Conservation (phyloP, 2,888 invertebrate genomes). For the Campaea margaritaria region DNA sequence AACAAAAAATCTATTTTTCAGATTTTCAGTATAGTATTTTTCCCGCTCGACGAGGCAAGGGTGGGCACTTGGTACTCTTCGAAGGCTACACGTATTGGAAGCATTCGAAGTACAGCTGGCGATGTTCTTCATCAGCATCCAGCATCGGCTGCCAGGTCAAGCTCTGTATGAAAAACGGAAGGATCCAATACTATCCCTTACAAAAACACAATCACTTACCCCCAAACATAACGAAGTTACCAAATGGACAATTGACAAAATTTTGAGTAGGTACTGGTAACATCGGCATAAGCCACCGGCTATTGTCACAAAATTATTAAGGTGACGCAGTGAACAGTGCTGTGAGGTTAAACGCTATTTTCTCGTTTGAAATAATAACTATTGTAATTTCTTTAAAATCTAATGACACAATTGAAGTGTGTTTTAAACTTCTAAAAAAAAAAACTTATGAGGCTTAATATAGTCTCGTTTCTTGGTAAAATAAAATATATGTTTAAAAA, state of each 20-base stretch:
- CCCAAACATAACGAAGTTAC: constrained; percentile 17
- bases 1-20: constrained; percentile 24
- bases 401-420: no score
- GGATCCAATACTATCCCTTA: constrained; percentile 21
- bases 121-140: constrained; percentile 33
- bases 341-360: no score
- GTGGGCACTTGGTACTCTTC: constrained; percentile 22
- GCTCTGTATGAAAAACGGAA: constrained; percentile 23
- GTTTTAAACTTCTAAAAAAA: no score
- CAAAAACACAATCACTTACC: constrained; percentile 30
- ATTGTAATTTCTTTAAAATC: no score
- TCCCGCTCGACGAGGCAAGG: constrained; percentile 22
- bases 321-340: no score
- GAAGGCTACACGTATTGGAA: constrained; percentile 40
- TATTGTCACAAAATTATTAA: no score
- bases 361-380: no score
- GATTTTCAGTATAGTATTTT: constrained; percentile 17
- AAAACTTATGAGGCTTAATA: no score
- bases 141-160: constrained; percentile 29
- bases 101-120: constrained; percentile 33
- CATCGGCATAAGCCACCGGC: no score
- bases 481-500: no score
- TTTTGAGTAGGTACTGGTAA: background rate
- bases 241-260: background rate
- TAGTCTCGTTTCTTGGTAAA: no score